Evolutionary conservation across 2,888 invertebrate species (phyloP), one percentile per base, ranked within the genome.

Genomic region (Coenonympha glycerion): DNA sequence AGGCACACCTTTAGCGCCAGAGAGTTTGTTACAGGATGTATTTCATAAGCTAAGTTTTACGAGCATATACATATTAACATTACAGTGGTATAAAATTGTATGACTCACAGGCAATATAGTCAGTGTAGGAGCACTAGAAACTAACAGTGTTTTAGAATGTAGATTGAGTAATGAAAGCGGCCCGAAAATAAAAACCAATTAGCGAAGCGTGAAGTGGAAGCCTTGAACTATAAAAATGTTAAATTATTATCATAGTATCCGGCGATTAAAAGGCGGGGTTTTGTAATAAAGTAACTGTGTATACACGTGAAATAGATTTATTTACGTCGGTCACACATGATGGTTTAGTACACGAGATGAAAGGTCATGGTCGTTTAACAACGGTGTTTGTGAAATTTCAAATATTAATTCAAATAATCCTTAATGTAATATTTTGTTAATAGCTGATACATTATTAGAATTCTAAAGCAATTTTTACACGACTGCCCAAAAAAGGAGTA

Each of bases 141-240:
- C 31, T 24, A 4, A 5, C 8, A 22, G 11, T 15, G 44, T 13
- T n/a, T n/a, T n/a, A 8, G 11, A n/a, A 22, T 6, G 24, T 31
- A 16, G 8, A 33, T 33, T 33, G 31, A 33, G 31, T 33, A 33
- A 22, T 24, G 22, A 33, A 15, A 34, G 15, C 22, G 34, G 6
- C 41, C 28, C 31, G 15, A 33, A 33, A 33, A 33, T 33, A 33
- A 21, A 21, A 36, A 40, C 18, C 28, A 40, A 47, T 31, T 33
- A 8, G 30, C 52, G 45, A 34, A n/a, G 47, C 41, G 26, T 30
- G 19, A n/a, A 21, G 30, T 39, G 19, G 16, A 21, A 16, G 45
- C 55, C 55, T 55, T 55, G 55, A 52, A 55, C 55, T 49, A 52
- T 55, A 45, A 49, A 55, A 46, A 36, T n/a, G n/a, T 48, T 46